Percentiles rank a stretch among this genome's conserved stretches.
These are phyloP conservation scores for Montipora cactus DNA, from an alignment of 64 coral and sea anemone genomes.

Conservation along the genomic window DNA sequence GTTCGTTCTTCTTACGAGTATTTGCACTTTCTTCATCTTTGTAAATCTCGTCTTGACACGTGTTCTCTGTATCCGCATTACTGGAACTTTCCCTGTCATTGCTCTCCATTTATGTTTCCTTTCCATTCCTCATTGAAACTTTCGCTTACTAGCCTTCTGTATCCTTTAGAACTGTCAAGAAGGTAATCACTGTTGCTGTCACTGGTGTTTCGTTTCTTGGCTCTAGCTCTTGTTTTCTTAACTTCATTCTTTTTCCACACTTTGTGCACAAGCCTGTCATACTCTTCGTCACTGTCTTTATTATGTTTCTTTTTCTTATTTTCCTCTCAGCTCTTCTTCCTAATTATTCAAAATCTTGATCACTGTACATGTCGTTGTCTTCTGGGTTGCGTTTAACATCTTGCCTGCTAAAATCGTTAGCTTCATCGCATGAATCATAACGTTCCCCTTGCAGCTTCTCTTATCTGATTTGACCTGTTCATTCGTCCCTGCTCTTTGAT, in stretches of 20 bases:
- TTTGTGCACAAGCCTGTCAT: slow-evolving; percentile 32
- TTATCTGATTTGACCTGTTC: slow-evolving; percentile 16
- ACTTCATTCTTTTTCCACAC: not conserved
- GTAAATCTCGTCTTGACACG: not conserved
- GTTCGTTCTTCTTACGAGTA: slow-evolving; percentile 21
- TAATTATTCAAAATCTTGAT: slow-evolving; percentile 44
- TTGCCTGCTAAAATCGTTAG: not conserved
- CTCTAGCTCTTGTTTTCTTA: not conserved
- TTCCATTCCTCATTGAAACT: slow-evolving; percentile 10
- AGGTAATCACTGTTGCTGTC: slow-evolving; percentile 10
- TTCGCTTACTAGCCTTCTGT: slow-evolving; percentile 10
- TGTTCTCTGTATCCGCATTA: not conserved
- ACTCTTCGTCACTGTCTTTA: slow-evolving; percentile 26
- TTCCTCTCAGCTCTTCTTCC: slow-evolving; percentile 26
- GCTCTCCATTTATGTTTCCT: not conserved
- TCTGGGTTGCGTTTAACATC: slow-evolving; percentile 23
- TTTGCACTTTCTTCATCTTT: slow-evolving; percentile 16
- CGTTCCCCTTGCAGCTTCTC: not conserved
- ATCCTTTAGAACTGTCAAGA: slow-evolving; percentile 16
- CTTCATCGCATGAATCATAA: slow-evolving; percentile 53
- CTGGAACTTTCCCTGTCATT: too few relatives aligned
- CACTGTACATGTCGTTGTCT: slow-evolving; percentile 10
- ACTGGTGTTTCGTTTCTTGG: too few relatives aligned
- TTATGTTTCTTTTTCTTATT: not conserved
- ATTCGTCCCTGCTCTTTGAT: slow-evolving; percentile 9